Conservation (phyloP, 2,113 vertebrate species). For the Lates calcarifer region DNA sequence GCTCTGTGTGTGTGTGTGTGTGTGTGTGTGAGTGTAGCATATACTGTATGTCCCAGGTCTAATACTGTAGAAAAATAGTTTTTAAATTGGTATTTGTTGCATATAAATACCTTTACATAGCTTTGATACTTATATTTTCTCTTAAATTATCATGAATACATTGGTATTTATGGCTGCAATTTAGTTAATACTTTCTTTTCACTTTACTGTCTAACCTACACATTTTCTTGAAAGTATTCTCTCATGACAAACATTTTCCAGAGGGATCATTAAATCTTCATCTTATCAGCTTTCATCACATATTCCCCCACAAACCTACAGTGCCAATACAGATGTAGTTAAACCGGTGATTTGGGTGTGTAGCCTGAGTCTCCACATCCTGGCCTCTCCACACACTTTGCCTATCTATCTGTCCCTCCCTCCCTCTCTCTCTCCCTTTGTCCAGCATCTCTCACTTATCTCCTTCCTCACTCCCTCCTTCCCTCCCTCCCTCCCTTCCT, state of each 20-base stretch:
- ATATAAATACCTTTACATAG: background rate
- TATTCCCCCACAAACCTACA: background rate
- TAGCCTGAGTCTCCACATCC: slow-evolving; percentile 11
- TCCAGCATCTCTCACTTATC: slow-evolving; percentile 47
- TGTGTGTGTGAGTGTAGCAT: slow-evolving; percentile 7
- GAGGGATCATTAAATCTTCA: background rate
- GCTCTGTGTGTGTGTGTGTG: slow-evolving; percentile 51
- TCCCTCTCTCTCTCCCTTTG: slow-evolving; percentile 16
- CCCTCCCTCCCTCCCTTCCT: slow-evolving; percentile 70
- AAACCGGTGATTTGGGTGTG: background rate
- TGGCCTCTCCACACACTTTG: slow-evolving; percentile 5
- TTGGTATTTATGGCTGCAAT: background rate
- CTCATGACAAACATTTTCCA: background rate
- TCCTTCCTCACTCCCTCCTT: slow-evolving; percentile 42
- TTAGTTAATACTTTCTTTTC: background rate
- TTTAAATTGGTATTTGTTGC: background rate
- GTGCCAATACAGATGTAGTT: background rate
- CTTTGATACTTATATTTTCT: background rate
- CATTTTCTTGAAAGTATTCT: background rate
- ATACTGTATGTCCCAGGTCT: background rate
- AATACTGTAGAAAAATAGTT: background rate
- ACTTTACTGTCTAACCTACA: background rate
- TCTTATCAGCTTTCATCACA: background rate
- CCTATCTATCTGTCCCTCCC: slow-evolving; percentile 6
- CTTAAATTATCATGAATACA: background rate